Conservation (phyloP, 2,888 invertebrate genomes). For the Meghimatium bilineatum region DNA sequence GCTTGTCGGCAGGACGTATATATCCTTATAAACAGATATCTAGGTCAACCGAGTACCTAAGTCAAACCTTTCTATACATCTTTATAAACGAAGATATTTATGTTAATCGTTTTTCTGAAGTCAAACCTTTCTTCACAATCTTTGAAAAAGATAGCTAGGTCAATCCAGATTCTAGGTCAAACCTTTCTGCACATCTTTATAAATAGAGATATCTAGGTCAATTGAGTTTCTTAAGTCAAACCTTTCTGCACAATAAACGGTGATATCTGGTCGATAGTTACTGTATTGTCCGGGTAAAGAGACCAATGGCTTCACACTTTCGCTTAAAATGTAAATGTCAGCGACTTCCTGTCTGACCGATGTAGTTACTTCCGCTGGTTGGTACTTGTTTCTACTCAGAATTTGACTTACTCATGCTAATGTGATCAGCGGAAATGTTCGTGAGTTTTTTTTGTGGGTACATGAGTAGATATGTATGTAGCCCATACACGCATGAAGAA, state of each 20-base stretch:
- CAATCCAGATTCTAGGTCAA: too few species aligned
- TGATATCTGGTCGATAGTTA: background rate
- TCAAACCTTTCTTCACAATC: too few species aligned
- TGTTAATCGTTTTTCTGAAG: too few species aligned
- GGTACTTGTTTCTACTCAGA: background rate
- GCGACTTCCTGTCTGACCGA: background rate
- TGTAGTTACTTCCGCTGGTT: background rate
- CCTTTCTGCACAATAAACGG: background rate
- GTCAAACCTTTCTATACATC: too few species aligned
- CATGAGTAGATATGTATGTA: background rate
- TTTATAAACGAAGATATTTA: too few species aligned
- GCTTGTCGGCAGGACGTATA: too few species aligned
- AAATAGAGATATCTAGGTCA: background rate
- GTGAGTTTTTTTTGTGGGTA: too few species aligned
- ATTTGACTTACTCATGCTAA: background rate
- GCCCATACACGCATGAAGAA: too few species aligned
- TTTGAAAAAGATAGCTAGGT: background rate
- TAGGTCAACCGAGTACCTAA: too few species aligned
- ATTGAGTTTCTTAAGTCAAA: too few species aligned
- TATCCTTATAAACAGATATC: too few species aligned
- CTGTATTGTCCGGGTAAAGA: background rate
- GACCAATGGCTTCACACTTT: background rate
- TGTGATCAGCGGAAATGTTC: background rate
- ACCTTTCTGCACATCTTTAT: too few species aligned
- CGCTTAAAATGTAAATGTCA: slow-evolving; percentile 9